These are phyloP conservation scores for Omphaloscelis lunosa DNA, from an alignment of 2,888 invertebrate genomes.

Conservation along the genomic window DNA sequence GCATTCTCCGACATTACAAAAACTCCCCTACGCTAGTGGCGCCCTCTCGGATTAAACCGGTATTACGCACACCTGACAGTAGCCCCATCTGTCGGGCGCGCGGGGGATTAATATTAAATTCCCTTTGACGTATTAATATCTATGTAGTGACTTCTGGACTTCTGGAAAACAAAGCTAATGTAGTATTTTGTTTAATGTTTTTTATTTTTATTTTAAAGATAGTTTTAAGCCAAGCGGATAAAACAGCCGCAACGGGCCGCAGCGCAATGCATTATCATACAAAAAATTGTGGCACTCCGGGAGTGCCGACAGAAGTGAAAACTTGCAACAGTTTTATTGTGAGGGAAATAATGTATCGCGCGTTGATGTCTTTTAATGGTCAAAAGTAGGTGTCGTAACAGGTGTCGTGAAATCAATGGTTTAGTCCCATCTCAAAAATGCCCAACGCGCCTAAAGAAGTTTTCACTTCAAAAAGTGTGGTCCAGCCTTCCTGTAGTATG, in stretches of 20 bases:
- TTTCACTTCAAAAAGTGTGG: too few species aligned
- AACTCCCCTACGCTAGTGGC: slow-evolving; percentile 47
- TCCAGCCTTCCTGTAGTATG: too few species aligned
- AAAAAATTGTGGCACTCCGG: too few species aligned
- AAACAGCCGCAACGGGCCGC: neutral
- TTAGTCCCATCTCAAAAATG: too few species aligned
- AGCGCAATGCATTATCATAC: too few species aligned
- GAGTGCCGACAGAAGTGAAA: too few species aligned
- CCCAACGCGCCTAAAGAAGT: too few species aligned
- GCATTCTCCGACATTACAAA: slow-evolving; percentile 20
- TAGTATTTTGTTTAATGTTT: neutral
- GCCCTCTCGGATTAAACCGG: slow-evolving; percentile 61
- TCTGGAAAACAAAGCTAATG: neutral
- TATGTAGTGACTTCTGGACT: slow-evolving; percentile 15
- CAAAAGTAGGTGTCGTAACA: too few species aligned
- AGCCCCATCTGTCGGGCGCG: slow-evolving; percentile 61
- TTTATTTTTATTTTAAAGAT: neutral
- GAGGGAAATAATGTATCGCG: too few species aligned
- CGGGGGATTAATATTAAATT: slow-evolving; percentile 63
- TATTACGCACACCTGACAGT: slow-evolving; percentile 64
- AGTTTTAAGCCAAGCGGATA: neutral
- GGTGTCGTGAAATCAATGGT: too few species aligned
- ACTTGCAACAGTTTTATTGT: too few species aligned
- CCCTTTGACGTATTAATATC: slow-evolving; percentile 62
- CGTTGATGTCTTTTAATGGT: too few species aligned